Evolutionary conservation across 2,888 invertebrate species (phyloP).

Genomic region (Euzetes globulus): DNA sequence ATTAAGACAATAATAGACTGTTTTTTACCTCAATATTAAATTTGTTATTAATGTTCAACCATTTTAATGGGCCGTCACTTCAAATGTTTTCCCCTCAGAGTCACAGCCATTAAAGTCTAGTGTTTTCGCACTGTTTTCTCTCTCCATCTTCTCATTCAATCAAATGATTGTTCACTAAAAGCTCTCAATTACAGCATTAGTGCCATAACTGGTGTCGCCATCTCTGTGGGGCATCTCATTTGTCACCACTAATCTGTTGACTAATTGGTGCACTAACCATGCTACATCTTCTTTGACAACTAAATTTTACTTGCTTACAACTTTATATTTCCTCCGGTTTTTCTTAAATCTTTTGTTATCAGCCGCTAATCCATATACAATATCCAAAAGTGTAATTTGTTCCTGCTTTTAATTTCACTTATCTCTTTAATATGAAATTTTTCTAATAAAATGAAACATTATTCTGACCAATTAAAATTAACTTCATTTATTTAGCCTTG

Average conservation of each 20-base stretch:
- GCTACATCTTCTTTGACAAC: no score
- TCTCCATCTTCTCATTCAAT: constrained; percentile 23
- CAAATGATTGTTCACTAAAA: not conserved
- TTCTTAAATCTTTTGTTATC: no score
- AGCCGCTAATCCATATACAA: no score
- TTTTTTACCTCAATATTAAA: not conserved
- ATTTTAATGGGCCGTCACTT: constrained; percentile 29
- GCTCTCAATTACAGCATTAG: not conserved
- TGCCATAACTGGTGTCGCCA: not conserved
- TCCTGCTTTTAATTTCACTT: no score
- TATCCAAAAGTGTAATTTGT: no score
- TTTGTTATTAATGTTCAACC: constrained; percentile 27
- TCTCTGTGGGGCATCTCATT: not conserved
- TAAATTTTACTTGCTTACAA: no score
- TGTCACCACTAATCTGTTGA: not conserved
- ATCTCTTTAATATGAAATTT: no score
- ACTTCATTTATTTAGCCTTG: no score
- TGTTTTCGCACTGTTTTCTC: not conserved
- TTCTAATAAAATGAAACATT: no score
- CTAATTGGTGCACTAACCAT: not conserved
- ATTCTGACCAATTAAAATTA: no score
- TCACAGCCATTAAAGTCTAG: not conserved
- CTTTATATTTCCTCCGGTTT: no score
- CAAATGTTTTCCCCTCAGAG: not conserved
- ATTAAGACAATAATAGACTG: not conserved